phyloP scores from a whole-genome alignment of 2,888 invertebrate genomes.

The Nasonia oneida region DNA sequence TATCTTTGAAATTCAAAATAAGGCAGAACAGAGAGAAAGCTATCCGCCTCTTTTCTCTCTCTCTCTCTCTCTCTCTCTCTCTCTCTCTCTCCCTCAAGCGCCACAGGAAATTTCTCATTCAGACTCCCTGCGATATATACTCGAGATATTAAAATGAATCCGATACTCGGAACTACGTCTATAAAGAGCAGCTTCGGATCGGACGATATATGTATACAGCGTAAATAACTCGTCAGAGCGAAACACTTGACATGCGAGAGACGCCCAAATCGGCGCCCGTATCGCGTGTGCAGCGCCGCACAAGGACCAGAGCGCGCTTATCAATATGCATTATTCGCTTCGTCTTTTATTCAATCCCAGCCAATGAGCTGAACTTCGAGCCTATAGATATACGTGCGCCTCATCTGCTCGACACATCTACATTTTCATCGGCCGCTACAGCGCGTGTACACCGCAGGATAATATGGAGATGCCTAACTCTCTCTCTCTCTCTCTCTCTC shows the following conservation, averaged over 20 bases:
- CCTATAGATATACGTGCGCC: background rate
- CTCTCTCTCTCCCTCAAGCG: background rate
- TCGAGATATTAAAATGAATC: conserved; percentile 13
- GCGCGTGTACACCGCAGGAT: too few relatives aligned
- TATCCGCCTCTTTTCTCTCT: background rate
- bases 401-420: background rate
- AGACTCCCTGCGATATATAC: background rate
- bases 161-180: background rate
- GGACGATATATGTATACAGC: background rate
- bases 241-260: conserved; percentile 15
- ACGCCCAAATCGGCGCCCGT: conserved; percentile 24
- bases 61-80: background rate
- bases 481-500: too few relatives aligned
- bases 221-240: conserved; percentile 52
- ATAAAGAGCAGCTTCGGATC: background rate
- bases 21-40: background rate
- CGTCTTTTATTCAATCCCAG: conserved; percentile 3
- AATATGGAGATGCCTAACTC: background rate
- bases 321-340: conserved; percentile 4
- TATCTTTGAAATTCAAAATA: conserved; percentile 41
- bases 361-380: background rate
- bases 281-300: background rate
- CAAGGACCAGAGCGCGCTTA: background rate
- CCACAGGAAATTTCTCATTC: conserved; percentile 13
- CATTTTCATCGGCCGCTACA: background rate